Evolutionary conservation across 2,888 invertebrate genomes (phyloP).

Genomic region (Rhingia rostrata): DNA sequence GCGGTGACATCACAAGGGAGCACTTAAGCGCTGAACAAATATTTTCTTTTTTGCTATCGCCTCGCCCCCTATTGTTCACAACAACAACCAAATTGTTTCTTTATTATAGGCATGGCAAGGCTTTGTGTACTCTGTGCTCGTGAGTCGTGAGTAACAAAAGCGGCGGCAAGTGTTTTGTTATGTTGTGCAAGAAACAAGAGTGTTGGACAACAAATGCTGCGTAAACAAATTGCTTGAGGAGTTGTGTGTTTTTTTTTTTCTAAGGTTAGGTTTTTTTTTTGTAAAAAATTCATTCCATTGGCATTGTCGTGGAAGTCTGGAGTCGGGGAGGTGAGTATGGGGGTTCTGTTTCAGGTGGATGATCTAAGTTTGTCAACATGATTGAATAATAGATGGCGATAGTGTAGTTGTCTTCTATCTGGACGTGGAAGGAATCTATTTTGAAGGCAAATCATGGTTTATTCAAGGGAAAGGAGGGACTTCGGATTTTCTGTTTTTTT

Average conservation of each 20-base stretch:
- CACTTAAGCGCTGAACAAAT: constrained; percentile 68
- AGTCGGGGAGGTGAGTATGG: background rate
- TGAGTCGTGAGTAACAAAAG: constrained; percentile 41
- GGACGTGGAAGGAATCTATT: constrained; percentile 38
- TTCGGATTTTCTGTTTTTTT: background rate
- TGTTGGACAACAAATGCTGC: constrained; percentile 71
- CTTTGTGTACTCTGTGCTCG: constrained; percentile 13
- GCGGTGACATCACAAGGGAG: constrained; percentile 67
- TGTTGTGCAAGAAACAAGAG: constrained; percentile 55
- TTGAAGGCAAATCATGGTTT: background rate
- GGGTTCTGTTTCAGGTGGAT: constrained; percentile 23
- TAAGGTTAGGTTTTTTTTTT: constrained; percentile 1
- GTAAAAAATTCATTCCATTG: constrained; percentile 49
- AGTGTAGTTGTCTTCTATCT: background rate
- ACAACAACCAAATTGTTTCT: constrained; percentile 24
- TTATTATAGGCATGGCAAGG: constrained; percentile 9
- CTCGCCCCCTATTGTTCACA: constrained; percentile 32
- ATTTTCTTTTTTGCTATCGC: constrained; percentile 43
- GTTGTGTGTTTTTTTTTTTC: background rate
- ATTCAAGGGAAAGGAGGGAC: background rate
- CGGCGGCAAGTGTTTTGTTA: constrained; percentile 62
- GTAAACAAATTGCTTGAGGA: constrained; percentile 63
- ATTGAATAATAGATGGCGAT: constrained; percentile 45
- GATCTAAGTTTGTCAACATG: constrained; percentile 43
- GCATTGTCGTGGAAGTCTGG: constrained; percentile 29